These are phyloP conservation scores for Synanthedon tipuliformis DNA, from an alignment of 2,888 invertebrate genomes.

Conservation along the genomic window DNA sequence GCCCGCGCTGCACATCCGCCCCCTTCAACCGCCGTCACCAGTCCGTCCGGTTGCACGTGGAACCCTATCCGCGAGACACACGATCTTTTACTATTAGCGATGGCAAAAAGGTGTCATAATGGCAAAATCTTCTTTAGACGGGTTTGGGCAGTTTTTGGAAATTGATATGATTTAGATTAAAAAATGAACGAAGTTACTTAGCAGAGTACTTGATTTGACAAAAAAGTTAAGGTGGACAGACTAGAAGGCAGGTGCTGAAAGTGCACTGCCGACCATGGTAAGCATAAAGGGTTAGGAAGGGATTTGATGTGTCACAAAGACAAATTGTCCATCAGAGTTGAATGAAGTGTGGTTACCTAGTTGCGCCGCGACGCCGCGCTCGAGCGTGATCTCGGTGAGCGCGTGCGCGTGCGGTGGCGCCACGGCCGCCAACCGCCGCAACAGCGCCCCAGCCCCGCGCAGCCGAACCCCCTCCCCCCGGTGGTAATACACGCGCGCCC, in stretches of 20 bases:
- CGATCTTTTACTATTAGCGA: too few relatives aligned
- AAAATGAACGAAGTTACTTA: too few relatives aligned
- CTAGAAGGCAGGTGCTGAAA: too few relatives aligned
- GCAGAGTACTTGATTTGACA: too few relatives aligned
- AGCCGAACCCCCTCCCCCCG: constrained; percentile 92
- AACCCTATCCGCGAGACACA: constrained; percentile 67
- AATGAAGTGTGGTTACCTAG: constrained; percentile 48
- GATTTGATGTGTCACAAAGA: too few relatives aligned
- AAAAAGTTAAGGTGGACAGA: too few relatives aligned
- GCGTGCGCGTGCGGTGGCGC: constrained; percentile 79
- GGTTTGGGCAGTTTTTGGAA: too few relatives aligned
- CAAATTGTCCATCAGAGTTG: neutral
- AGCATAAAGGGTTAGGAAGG: too few relatives aligned
- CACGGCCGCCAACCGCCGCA: constrained; percentile 83
- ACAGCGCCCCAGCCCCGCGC: constrained; percentile 82
- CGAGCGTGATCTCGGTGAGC: constrained; percentile 79
- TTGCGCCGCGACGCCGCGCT: constrained; percentile 85
- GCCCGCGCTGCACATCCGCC: constrained; percentile 77
- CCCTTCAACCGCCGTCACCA: constrained; percentile 91
- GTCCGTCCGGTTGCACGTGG: constrained; percentile 92
- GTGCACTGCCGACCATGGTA: too few relatives aligned
- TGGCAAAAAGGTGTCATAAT: too few relatives aligned
- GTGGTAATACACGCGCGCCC: constrained; percentile 90
- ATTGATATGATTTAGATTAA: too few relatives aligned
- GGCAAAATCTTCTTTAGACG: too few relatives aligned